phyloP scores from a whole-genome alignment of 2,797 vertebrate genomes.

The Ispidina lecontei region DNA sequence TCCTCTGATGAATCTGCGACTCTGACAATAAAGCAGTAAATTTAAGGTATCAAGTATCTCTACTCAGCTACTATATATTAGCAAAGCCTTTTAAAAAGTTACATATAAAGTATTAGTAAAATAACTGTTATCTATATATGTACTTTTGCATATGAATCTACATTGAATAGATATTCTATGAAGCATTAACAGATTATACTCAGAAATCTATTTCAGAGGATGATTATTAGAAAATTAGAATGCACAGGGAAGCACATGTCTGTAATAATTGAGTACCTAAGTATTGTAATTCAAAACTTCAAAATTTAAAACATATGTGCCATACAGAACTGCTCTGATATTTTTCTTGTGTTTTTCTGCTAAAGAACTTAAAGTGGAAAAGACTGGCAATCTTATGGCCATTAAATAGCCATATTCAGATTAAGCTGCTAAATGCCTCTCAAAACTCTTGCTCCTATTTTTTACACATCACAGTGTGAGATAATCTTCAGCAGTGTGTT shows the following conservation, averaged over 20 bases:
- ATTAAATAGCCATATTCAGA: background rate
- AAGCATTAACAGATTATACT: background rate
- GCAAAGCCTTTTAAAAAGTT: background rate
- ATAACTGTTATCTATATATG: background rate
- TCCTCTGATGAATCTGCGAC: constrained; percentile 92
- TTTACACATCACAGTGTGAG: background rate
- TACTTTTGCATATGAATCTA: background rate
- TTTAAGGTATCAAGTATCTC: background rate
- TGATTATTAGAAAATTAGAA: background rate
- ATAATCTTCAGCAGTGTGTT: background rate
- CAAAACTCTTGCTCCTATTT: background rate
- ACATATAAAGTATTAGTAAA: background rate
- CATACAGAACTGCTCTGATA: background rate
- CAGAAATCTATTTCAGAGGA: background rate
- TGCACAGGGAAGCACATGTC: background rate
- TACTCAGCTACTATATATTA: background rate
- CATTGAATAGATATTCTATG: background rate
- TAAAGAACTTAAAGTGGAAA: background rate
- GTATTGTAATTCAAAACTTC: background rate
- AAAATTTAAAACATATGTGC: background rate
- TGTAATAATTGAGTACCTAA: background rate
- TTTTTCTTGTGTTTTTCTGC: background rate
- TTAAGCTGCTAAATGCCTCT: background rate
- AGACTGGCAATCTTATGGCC: background rate
- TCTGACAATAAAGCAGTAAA: constrained; percentile 71